Conservation (phyloP, 2,888 invertebrate genomes). For the Anagyrus pseudococci region DNA sequence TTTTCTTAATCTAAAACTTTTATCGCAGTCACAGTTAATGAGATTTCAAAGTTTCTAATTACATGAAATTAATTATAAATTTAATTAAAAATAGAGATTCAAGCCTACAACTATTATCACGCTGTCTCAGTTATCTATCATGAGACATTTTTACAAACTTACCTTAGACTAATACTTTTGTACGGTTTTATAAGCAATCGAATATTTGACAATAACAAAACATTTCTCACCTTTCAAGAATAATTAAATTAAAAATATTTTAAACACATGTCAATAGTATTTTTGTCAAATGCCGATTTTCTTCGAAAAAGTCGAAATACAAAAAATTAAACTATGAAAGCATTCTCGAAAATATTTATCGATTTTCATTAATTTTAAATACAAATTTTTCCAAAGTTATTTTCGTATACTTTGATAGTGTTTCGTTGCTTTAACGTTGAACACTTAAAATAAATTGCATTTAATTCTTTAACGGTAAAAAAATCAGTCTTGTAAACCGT, state of each 20-base stretch:
- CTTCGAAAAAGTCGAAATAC: neutral
- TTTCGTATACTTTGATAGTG: neutral
- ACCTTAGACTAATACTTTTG: conserved; percentile 28
- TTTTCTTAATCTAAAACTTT: conserved; percentile 6
- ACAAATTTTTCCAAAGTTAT: neutral
- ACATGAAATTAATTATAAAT: conserved; percentile 1
- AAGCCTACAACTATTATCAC: conserved; percentile 4
- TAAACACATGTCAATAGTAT: too few relatives aligned
- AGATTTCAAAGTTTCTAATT: neutral
- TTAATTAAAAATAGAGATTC: neutral
- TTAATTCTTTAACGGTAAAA: neutral
- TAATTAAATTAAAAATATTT: too few relatives aligned
- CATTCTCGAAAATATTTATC: conserved; percentile 25
- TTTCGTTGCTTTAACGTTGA: neutral
- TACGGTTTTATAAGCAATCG: conserved; percentile 6
- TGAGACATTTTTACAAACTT: conserved; percentile 16
- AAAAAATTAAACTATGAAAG: conserved; percentile 16
- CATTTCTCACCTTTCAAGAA: conserved; percentile 24
- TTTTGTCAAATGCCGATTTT: too few relatives aligned
- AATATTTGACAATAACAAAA: conserved; percentile 2
- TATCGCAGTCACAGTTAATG: conserved; percentile 2
- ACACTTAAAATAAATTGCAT: neutral
- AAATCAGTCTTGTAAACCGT: too few relatives aligned
- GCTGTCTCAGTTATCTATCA: neutral
- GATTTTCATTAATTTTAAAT: neutral